These are phyloP conservation scores for Bubo scandiacus DNA, from an alignment of 2,113 vertebrate genomes.

Conservation along the genomic window DNA sequence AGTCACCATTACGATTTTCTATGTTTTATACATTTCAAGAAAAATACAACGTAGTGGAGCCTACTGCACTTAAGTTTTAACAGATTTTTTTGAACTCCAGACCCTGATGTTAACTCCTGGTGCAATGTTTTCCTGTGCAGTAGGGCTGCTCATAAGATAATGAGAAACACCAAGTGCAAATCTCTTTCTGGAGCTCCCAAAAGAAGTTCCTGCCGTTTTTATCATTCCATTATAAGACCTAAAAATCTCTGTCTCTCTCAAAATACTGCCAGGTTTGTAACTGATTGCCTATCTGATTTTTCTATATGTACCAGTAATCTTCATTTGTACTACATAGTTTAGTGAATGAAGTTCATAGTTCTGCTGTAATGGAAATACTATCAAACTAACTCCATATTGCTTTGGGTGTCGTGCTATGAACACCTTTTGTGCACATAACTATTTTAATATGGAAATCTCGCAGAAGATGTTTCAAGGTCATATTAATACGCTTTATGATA, in stretches of 20 bases:
- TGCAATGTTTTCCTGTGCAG: constrained; percentile 25
- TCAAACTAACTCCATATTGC: constrained; percentile 26
- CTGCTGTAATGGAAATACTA: constrained; percentile 22
- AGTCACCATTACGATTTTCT: constrained; percentile 62
- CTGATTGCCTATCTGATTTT: constrained; percentile 64
- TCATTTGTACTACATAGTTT: constrained; percentile 62
- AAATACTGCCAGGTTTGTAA: constrained; percentile 81
- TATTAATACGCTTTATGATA: constrained; percentile 39
- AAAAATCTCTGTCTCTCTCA: constrained; percentile 43
- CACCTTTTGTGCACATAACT: constrained; percentile 51
- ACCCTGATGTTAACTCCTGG: constrained; percentile 1
- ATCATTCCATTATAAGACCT: constrained; percentile 73
- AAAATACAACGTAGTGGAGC: constrained; percentile 17
- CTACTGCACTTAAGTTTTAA: constrained; percentile 44
- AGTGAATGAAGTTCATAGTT: constrained; percentile 35
- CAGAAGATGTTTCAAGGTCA: not conserved
- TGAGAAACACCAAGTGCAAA: constrained; percentile 24
- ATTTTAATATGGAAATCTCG: constrained; percentile 50
- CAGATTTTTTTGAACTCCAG: constrained; percentile 12
- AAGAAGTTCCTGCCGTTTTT: constrained; percentile 53
- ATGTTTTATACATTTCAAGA: constrained; percentile 72
- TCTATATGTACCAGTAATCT: constrained; percentile 62
- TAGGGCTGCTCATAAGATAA: not conserved
- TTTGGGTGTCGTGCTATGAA: constrained; percentile 61
- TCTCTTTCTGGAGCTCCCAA: constrained; percentile 22